Evolutionary conservation across 2,113 vertebrate species (phyloP).

Genomic region (Nothobranchius kuhntae): DNA sequence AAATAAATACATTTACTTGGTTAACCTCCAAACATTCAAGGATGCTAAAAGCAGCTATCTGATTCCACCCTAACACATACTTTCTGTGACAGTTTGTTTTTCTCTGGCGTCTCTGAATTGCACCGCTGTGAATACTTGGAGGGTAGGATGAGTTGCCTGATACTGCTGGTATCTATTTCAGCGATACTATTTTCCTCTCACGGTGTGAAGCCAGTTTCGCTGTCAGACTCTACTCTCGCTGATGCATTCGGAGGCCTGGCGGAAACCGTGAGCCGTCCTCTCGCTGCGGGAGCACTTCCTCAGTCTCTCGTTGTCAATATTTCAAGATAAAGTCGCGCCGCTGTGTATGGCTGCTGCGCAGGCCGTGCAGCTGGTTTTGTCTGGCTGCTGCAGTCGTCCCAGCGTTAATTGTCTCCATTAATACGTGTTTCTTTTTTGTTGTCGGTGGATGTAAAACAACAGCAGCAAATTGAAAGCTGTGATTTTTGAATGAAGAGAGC

Average conservation of each 20-base stretch:
- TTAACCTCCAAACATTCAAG: constrained; percentile 52
- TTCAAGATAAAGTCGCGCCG: constrained; percentile 49
- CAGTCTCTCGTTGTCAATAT: constrained; percentile 48
- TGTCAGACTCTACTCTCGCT: constrained; percentile 56
- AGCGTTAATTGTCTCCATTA: constrained; percentile 56
- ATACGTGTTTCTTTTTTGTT: constrained; percentile 27
- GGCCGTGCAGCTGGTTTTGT: constrained; percentile 40
- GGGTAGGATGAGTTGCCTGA: constrained; percentile 55
- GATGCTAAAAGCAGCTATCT: constrained; percentile 49
- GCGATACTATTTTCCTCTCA: constrained; percentile 52
- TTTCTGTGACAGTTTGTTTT: constrained; percentile 59
- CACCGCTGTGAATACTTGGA: constrained; percentile 56
- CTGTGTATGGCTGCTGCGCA: constrained; percentile 12
- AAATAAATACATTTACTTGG: constrained; percentile 41
- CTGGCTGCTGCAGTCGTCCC: constrained; percentile 30
- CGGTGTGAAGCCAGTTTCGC: constrained; percentile 52
- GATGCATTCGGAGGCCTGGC: constrained; percentile 35
- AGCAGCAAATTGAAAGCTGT: constrained; percentile 29
- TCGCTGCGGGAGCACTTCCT: constrained; percentile 64
- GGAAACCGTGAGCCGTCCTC: constrained; percentile 55
- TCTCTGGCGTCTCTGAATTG: constrained; percentile 36
- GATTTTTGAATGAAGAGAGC: constrained; percentile 24
- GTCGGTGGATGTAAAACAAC: constrained; percentile 35
- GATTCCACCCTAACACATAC: constrained; percentile 26
- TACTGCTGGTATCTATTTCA: constrained; percentile 65